Evolutionary conservation across 2,797 vertebrate species (phyloP).

Genomic region (Lepus townsendii): DNA sequence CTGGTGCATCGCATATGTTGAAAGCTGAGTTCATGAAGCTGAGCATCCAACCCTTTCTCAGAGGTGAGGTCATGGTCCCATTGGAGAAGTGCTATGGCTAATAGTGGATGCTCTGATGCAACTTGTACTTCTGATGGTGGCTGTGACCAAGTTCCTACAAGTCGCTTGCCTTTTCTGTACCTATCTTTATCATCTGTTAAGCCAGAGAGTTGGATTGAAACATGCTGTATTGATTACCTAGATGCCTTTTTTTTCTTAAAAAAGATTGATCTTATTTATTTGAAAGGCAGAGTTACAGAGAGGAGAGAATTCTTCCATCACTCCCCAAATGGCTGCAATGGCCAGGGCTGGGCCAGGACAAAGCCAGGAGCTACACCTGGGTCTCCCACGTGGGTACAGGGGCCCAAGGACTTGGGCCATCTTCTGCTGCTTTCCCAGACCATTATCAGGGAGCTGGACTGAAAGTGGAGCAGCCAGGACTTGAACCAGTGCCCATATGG

Average conservation of each 20-base stretch:
- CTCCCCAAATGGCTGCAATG: no score
- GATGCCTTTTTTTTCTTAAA: neutral
- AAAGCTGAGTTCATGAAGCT: neutral
- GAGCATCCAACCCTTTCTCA: neutral
- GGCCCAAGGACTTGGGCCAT: no score
- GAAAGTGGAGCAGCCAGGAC: no score
- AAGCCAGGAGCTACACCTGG: no score
- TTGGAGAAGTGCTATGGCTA: neutral
- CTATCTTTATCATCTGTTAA: neutral
- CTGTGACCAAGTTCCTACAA: neutral
- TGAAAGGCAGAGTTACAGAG: no score
- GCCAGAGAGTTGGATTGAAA: neutral
- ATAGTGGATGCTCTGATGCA: neutral
- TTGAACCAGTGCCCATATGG: no score
- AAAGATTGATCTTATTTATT: no score
- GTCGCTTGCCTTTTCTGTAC: neutral
- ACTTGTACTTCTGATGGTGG: constrained; percentile 10
- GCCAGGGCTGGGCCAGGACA: no score
- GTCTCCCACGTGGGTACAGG: no score
- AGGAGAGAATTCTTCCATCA: no score
- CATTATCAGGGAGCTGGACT: no score
- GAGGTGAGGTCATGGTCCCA: neutral
- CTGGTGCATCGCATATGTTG: neutral
- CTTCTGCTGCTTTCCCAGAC: no score
- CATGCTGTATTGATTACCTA: neutral